These are phyloP conservation scores for Petromus typicus DNA, from an alignment of 2,113 vertebrate genomes.

Conservation along the genomic window DNA sequence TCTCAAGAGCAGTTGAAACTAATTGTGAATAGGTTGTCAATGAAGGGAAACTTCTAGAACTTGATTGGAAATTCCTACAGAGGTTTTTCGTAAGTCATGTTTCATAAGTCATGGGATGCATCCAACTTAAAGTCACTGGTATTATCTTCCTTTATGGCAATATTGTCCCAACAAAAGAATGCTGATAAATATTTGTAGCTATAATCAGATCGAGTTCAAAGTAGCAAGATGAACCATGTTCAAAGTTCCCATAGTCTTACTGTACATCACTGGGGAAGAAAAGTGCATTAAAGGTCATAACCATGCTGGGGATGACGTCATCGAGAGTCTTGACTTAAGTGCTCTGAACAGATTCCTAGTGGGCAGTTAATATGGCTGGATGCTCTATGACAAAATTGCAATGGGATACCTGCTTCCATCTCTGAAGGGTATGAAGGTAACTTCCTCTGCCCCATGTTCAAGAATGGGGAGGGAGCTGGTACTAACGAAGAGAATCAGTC, in stretches of 20 bases:
- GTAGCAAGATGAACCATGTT: not conserved
- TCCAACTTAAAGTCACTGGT: not conserved
- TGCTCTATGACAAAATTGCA: not conserved
- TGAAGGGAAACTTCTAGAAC: conserved; percentile 36
- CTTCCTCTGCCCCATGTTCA: not conserved
- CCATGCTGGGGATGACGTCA: not conserved
- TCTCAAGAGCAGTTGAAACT: not conserved
- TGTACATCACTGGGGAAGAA: not conserved
- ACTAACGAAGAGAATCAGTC: not conserved
- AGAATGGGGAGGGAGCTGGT: not conserved
- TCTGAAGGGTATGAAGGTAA: not conserved
- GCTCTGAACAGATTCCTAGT: not conserved
- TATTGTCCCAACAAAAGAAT: not conserved
- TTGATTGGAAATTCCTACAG: not conserved
- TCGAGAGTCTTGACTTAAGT: not conserved
- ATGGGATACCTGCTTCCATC: not conserved
- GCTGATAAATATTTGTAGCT: not conserved
- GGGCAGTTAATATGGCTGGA: not conserved
- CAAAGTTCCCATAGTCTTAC: not conserved
- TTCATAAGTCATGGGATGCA: not conserved
- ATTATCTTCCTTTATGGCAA: not conserved
- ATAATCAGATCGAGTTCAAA: conserved; percentile 1
- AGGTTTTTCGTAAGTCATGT: not conserved
- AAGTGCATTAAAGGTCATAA: not conserved
- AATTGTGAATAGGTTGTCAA: not conserved